Evolutionary conservation across 2,888 invertebrate species (phyloP), one percentile per base, ranked within the genome.

Genomic region (Sphaeridia pumilis): DNA sequence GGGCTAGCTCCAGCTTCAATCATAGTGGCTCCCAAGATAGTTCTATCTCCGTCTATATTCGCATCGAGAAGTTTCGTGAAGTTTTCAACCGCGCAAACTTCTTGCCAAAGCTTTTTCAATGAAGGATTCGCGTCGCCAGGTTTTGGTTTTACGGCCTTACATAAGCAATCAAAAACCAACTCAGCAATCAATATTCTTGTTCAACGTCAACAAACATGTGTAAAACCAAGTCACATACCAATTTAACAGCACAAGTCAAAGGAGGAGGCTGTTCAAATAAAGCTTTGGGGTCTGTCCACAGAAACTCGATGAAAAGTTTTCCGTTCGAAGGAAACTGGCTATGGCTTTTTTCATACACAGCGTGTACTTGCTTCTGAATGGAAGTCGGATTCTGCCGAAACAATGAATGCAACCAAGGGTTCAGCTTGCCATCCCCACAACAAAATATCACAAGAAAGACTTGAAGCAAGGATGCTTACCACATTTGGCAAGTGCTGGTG

Each of bases 81-180:
- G 12, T 31, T 50, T 4, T 61, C 58, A 21, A 63, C n/a, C 10
- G 50, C 42, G 14, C 22, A 5, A 36, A 63, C 44, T 44, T 63
- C 63, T 24, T 54, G 36, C 63, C 63, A 63, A 7, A 63, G 34
- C n/a, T 52, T 49, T 7, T 47, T 27, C 43, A 63, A 46, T 20
- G 44, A 55, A 1, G 61, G 60, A 53, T 61, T 61, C 2, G 63
- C 61, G 51, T 63, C 63, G n/a, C 63, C 63, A 7, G 56, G 58
- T 17, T 49, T 24, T 17, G 63, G 60, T 38, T 49, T 44, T 26
- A 63, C 53, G 3, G 58, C 61, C 63, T 61, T 41, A 5, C 20
- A 20, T 12, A 48, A 17, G 22, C 12, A 14, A 41, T 17, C 36
- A 34, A 48, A 12, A 27, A 24, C 26, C 31, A 46, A 42, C n/a